Evolutionary conservation across 2,113 vertebrate species (phyloP).

Genomic region (Leptodactylus fuscus): DNA sequence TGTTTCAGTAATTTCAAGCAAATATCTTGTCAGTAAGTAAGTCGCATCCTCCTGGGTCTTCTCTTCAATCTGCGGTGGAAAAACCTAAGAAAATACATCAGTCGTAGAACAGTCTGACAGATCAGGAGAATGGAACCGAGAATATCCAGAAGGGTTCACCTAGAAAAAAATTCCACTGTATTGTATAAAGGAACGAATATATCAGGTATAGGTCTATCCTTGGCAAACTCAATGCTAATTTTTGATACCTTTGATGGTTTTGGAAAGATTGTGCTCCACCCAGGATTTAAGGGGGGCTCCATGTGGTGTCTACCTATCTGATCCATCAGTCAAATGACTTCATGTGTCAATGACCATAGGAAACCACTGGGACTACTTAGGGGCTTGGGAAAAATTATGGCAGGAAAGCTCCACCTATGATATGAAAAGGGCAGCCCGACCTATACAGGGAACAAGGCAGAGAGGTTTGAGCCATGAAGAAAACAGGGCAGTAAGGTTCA

Average conservation of each 20-base stretch:
- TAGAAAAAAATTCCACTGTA: background rate
- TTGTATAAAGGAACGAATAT: background rate
- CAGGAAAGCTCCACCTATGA: too few species aligned
- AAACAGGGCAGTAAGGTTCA: background rate
- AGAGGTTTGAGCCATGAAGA: background rate
- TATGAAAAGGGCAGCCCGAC: too few species aligned
- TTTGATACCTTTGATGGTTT: too few species aligned
- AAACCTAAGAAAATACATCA: background rate
- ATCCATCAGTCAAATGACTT: too few species aligned
- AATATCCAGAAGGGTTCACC: background rate
- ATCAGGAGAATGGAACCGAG: background rate
- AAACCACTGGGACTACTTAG: too few species aligned
- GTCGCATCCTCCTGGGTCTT: constrained; percentile 7
- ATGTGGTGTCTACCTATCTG: too few species aligned
- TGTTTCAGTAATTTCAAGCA: constrained; percentile 22
- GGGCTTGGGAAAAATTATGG: too few species aligned
- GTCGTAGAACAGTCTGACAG: background rate
- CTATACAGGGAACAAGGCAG: background rate
- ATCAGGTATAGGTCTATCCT: background rate
- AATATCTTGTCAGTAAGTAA: constrained; percentile 42
- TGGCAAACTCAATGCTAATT: background rate
- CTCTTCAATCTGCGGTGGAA: background rate
- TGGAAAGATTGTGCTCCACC: too few species aligned
- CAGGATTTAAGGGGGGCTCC: too few species aligned
- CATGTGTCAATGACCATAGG: too few species aligned